phyloP scores from a whole-genome alignment of 37 sponge, comb jelly and placozoan genomes.

The Ephydatia muelleri region DNA sequence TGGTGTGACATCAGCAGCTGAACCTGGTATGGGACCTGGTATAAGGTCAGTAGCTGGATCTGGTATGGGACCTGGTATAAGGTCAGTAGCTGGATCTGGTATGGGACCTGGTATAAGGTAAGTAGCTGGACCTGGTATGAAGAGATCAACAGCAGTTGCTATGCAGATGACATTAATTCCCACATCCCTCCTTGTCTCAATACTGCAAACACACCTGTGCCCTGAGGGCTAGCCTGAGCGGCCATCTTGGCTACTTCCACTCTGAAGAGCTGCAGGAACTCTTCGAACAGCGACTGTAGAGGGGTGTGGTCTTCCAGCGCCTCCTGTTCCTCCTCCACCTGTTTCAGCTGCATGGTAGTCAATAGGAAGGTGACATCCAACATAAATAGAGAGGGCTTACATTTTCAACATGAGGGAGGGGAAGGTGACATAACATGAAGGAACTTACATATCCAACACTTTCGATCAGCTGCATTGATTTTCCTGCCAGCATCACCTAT shows the following conservation, averaged over 20 bases:
- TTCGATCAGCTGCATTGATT: slow-evolving; percentile 53
- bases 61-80: not conserved
- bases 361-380: not conserved
- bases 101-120: not conserved
- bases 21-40: no score
- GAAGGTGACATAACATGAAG: not conserved
- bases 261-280: slow-evolving; percentile 18
- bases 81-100: not conserved
- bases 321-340: slow-evolving; percentile 1
- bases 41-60: not conserved
- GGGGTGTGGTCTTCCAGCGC: not conserved
- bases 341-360: not conserved
- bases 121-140: not conserved
- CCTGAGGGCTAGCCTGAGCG: no score
- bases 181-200: no score
- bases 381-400: not conserved
- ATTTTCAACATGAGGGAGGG: not conserved
- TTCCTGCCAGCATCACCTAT: slow-evolving; percentile 44
- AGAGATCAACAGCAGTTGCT: no score
- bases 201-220: not conserved
- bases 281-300: slow-evolving; percentile 7
- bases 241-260: slow-evolving; percentile 5
- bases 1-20: no score
- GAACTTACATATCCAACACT: slow-evolving; percentile 32
- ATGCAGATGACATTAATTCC: not conserved